phyloP scores from a whole-genome alignment of 2,888 invertebrate species.

The Antheraea yamamai region DNA sequence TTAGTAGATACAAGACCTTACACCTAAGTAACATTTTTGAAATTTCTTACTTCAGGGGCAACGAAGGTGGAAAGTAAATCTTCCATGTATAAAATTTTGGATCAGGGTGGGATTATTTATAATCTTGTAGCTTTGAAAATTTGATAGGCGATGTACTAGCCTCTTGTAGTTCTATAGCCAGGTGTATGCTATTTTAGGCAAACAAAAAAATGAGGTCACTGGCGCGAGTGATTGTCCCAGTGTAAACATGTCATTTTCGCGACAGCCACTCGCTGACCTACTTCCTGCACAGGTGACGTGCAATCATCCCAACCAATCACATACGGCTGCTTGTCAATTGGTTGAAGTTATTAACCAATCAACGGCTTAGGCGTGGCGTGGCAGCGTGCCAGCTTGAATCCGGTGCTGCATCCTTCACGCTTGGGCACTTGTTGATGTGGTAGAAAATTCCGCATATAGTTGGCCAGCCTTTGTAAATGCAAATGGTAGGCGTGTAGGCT shows the following conservation, averaged over 20 bases:
- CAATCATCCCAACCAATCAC: conserved; percentile 68
- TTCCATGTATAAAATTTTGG: background rate
- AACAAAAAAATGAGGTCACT: background rate
- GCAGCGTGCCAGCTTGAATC: conserved; percentile 71
- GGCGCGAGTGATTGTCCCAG: background rate
- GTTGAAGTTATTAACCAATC: conserved; percentile 80
- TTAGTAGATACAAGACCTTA: too few species aligned
- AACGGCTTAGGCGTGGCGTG: conserved; percentile 79
- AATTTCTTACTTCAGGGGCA: background rate
- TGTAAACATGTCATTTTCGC: conserved; percentile 36
- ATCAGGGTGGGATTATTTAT: background rate
- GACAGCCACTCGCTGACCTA: conserved; percentile 61
- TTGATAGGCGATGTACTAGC: background rate
- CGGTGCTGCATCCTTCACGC: conserved; percentile 63
- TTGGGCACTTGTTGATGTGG: conserved; percentile 69
- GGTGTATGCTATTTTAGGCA: background rate
- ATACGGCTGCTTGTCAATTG: conserved; percentile 76
- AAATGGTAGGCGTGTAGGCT: conserved; percentile 28
- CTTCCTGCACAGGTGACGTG: conserved; percentile 62
- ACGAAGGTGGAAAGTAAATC: background rate
- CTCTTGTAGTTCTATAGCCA: background rate
- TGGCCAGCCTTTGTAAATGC: conserved; percentile 33
- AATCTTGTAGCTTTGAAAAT: background rate
- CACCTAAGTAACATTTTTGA: background rate
- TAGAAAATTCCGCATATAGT: conserved; percentile 36